These are phyloP conservation scores for Nymphalis polychloros DNA, from an alignment of 2,888 invertebrate species.

Conservation along the genomic window DNA sequence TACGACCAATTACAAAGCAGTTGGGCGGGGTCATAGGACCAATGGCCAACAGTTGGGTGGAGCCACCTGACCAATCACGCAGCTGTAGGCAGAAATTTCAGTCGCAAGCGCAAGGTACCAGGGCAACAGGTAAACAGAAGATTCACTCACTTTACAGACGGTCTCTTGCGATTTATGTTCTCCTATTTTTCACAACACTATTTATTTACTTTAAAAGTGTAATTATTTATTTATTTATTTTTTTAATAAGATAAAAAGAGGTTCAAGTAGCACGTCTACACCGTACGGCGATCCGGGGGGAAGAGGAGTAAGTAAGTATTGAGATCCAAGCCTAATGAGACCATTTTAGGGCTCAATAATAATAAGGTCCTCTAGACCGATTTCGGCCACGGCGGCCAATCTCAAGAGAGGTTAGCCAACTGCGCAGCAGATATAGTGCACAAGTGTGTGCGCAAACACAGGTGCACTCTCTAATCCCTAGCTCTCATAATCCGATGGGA, in stretches of 20 bases:
- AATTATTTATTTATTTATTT: slow-evolving; percentile 13
- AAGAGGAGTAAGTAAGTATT: no score
- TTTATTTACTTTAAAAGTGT: slow-evolving; percentile 16
- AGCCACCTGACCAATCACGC: slow-evolving; percentile 6
- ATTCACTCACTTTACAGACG: not conserved
- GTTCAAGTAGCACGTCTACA: slow-evolving; percentile 17
- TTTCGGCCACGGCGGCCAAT: no score
- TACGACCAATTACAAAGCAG: not conserved
- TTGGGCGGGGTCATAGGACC: not conserved
- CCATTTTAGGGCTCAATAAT: no score
- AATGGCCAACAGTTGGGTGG: slow-evolving; percentile 6
- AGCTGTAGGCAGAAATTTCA: slow-evolving; percentile 1
- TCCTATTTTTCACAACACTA: slow-evolving; percentile 20
- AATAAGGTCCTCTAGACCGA: no score
- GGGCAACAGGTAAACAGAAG: not conserved
- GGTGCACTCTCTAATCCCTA: no score
- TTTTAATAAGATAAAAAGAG: slow-evolving; percentile 2
- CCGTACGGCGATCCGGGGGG: slow-evolving; percentile 27
- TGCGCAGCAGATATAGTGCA: no score
- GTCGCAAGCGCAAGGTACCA: slow-evolving; percentile 3
- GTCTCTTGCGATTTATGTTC: slow-evolving; percentile 12
- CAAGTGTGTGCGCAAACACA: no score
- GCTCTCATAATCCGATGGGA: no score
- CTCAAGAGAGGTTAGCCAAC: no score
- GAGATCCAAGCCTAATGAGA: no score